A percentile compares a stretch with the other conserved stretches of the same genome.
Conservation (phyloP, 2,888 invertebrate genomes). For the Gonocerus acuteangulatus region DNA sequence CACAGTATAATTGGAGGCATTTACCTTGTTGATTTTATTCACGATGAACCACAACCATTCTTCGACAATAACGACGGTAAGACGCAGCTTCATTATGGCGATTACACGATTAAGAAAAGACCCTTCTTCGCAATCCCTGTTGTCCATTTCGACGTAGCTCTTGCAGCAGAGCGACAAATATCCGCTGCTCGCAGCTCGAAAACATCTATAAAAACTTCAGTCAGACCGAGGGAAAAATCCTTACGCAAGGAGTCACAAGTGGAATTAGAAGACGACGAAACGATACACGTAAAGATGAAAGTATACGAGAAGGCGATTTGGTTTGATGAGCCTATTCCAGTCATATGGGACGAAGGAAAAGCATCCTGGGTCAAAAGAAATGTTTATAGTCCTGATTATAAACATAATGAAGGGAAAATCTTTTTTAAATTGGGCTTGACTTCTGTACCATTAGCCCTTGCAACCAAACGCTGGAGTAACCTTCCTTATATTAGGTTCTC, state of each 20-base stretch:
- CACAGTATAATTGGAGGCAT: not conserved
- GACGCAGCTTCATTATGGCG: not conserved
- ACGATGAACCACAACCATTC: not conserved
- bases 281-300: not conserved
- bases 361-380: not conserved
- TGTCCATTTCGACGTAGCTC: not conserved
- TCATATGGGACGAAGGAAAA: constrained; percentile 1
- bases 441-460: not conserved
- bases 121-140: not conserved
- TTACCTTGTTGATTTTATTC: not conserved
- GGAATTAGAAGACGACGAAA: constrained; percentile 1
- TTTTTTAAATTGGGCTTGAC: constrained; percentile 10
- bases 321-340: not conserved
- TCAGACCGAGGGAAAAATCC: not conserved
- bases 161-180: not conserved
- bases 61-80: not conserved
- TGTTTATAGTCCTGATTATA: constrained; percentile 4
- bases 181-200: not conserved
- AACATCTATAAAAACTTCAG: not conserved
- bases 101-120: not conserved
- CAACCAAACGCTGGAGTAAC: not conserved
- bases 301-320: not conserved
- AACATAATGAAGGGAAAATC: not conserved
- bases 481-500: not conserved
- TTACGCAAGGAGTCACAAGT: not conserved